Evolutionary conservation across 2,113 vertebrate genomes (phyloP).

Genomic region (Neodontobutis hainanensis): DNA sequence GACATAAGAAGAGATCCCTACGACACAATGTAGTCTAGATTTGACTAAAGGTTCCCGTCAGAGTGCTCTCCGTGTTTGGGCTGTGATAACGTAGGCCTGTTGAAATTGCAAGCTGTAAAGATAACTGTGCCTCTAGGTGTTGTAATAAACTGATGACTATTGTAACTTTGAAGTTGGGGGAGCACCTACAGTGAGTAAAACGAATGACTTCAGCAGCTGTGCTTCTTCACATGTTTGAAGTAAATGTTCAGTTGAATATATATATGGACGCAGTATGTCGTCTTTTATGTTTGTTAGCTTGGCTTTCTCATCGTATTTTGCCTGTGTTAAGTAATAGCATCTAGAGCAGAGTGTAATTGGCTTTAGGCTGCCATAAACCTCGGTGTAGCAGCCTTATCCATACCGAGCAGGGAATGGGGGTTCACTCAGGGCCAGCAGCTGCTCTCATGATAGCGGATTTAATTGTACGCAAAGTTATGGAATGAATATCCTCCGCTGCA

Average conservation of each 20-base stretch:
- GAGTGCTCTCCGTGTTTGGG: constrained; percentile 33
- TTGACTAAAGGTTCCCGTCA: constrained; percentile 27
- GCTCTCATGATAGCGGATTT: constrained; percentile 72
- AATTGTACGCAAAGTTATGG: constrained; percentile 69
- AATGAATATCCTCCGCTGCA: constrained; percentile 61
- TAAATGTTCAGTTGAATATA: constrained; percentile 17
- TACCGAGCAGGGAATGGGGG: constrained; percentile 55
- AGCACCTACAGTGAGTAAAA: constrained; percentile 53
- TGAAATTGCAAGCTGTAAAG: constrained; percentile 66
- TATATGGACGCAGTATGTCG: constrained; percentile 1
- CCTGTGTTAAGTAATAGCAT: constrained; percentile 61
- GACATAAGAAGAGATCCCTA: constrained; percentile 29
- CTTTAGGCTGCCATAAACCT: constrained; percentile 68
- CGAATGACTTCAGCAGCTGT: constrained; percentile 56
- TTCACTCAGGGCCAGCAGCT: constrained; percentile 66
- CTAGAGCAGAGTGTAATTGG: constrained; percentile 58
- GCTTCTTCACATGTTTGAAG: constrained; percentile 20
- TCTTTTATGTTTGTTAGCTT: constrained; percentile 31
- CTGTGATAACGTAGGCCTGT: constrained; percentile 45
- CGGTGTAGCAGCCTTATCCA: constrained; percentile 60
- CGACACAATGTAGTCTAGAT: constrained; percentile 19
- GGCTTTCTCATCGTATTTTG: constrained; percentile 38
- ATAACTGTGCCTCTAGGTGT: constrained; percentile 70
- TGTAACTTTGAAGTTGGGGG: constrained; percentile 60
- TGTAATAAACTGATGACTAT: constrained; percentile 70